These are phyloP conservation scores for Baccha elongata DNA, from an alignment of 2,888 invertebrate species.

Conservation along the genomic window DNA sequence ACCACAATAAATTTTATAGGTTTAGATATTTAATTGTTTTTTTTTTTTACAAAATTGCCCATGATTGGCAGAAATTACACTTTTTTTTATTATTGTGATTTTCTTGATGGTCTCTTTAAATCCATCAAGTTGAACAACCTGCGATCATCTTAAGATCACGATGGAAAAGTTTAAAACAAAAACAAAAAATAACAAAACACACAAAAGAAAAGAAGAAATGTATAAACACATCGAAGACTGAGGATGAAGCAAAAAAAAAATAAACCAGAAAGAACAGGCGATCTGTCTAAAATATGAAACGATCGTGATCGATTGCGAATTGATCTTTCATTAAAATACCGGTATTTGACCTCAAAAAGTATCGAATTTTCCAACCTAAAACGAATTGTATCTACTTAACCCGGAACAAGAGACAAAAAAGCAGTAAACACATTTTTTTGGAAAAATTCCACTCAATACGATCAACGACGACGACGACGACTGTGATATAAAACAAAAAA, in stretches of 20 bases:
- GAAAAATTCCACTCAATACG: slow-evolving; percentile 44
- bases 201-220: not conserved
- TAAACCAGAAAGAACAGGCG: slow-evolving; percentile 12
- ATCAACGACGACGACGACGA: not conserved
- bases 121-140: slow-evolving; percentile 52
- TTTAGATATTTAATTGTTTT: too few species aligned
- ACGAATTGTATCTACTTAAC: slow-evolving; percentile 37
- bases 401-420: slow-evolving; percentile 12
- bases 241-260: slow-evolving; percentile 28
- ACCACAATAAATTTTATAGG: not conserved
- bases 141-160: slow-evolving; percentile 29
- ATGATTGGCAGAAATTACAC: not conserved
- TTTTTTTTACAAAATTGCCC: slow-evolving; percentile 1
- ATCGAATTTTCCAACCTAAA: slow-evolving; percentile 19
- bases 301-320: slow-evolving; percentile 59
- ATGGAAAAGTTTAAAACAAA: not conserved
- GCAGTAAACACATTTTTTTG: slow-evolving; percentile 7
- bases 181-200: slow-evolving; percentile 4
- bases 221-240: slow-evolving; percentile 27
- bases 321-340: slow-evolving; percentile 54
- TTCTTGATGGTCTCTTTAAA: not conserved
- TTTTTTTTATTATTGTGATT: not conserved
- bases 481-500: not conserved
- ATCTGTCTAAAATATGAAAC: slow-evolving; percentile 38
- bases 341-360: slow-evolving; percentile 48